Evolutionary conservation across 2,797 vertebrate species (phyloP), one percentile per base, ranked within the genome.

Genomic region (Bryconaethiops microstoma): DNA sequence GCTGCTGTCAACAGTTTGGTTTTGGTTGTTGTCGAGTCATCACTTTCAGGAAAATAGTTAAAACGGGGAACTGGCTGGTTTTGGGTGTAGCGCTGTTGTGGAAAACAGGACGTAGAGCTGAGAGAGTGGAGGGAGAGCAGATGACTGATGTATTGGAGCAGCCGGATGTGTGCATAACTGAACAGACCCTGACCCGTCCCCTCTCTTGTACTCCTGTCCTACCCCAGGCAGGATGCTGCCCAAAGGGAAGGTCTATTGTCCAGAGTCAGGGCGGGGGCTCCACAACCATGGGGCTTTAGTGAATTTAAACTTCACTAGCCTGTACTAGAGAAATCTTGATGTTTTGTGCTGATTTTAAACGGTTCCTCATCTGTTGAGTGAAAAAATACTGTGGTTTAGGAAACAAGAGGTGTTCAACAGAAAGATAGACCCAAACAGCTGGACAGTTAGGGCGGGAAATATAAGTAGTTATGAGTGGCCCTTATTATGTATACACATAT

Each of bases 181-280:
- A 63, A 68, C 21, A 71, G 69, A 84, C 76, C 82, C 73, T 86
- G 83, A 83, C 80, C 88, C 82, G 83, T 91, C 89, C 69, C 23
- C 64, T 55, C 74, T 79, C 45, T 9, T n/a, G 25, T 63, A 69
- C n/a, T 77, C 63, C 29, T 72, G 40, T 78, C 40, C 75, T 83
- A 74, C n/a, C 62, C 21, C 17, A 63, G 62, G 75, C 79, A 82
- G 80, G 80, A 55, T 83, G 74, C 81, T 80, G 5, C 74, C 78
- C 82, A 76, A 73, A 85, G 89, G 90, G 0, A 82, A 65, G 82
- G 84, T 82, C 79, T 79, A 52, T 89, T 90, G 89, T 88, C 71
- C 81, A 62, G 71, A 75, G 84, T 79, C 57, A 21, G 77, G 78
- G 65, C 1, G 77, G 23, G 57, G 62, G 57, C 55, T 77, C 17